Conservation (phyloP, 2,113 vertebrate genomes). For the Eulacestoma nigropectus region DNA sequence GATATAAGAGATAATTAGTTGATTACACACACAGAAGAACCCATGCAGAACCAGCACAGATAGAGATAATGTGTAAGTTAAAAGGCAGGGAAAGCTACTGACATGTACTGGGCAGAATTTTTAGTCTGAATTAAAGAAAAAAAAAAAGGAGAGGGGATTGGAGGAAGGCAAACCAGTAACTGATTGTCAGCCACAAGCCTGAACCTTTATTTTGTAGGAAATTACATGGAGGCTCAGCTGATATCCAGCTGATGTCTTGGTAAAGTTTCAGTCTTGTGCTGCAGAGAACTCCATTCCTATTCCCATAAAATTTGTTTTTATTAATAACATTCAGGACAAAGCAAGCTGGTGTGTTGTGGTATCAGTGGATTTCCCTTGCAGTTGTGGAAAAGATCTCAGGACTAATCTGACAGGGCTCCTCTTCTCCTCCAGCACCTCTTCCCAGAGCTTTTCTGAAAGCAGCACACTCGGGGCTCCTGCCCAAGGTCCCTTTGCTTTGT, state of each 20-base stretch:
- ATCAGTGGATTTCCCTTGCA: background rate
- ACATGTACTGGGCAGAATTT: background rate
- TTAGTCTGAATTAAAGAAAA: background rate
- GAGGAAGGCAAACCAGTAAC: background rate
- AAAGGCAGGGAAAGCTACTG: background rate
- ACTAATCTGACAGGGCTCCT: background rate
- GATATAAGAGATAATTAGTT: constrained; percentile 10
- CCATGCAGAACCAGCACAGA: background rate
- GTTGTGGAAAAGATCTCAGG: background rate
- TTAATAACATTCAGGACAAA: background rate
- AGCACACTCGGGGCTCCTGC: background rate
- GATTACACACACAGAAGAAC: background rate
- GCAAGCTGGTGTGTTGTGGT: background rate
- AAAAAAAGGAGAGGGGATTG: no score
- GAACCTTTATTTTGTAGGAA: background rate
- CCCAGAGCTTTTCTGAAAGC: background rate
- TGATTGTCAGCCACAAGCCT: background rate
- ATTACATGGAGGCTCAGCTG: background rate
- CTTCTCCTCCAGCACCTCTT: background rate
- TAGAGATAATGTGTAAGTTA: background rate
- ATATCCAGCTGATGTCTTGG: background rate
- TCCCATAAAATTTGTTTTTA: background rate
- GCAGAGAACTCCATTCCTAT: background rate
- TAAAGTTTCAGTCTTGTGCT: background rate
- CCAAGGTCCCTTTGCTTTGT: background rate